Base-by-base conservation (phyloP, 2,113 vertebrate species). In the Suricata suricatta region DNA sequence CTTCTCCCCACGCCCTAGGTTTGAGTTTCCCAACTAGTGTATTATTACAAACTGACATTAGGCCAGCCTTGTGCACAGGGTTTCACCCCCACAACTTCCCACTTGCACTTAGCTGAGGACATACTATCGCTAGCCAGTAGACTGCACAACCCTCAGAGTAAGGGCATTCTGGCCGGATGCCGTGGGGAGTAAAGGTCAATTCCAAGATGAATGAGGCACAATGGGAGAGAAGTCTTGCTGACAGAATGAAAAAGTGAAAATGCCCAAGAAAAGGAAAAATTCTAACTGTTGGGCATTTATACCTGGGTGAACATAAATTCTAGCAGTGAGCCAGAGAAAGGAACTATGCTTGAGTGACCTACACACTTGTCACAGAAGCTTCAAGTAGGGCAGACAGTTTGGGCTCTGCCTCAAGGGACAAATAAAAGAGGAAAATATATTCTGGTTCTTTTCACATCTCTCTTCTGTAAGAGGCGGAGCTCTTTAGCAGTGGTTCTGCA, bases 181-280 rank as follows among this genome's bases (percentile, higher is more conserved):
- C 33, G 12, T 64, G 31, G 68, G 38, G 88, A 81, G 54, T 52
- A 93, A 88, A 94, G 66, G 81, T 94, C 96, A 93, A 35, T 27
- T 80, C 57, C n/a, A 92, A 87, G 47, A 38, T 29, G 54, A 33
- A 63, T 47, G 10, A 47, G 44, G 63, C 31, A 85, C 33, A 84
- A 44, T 15, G 35, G 68, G 77, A 82, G 7, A 23, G 13, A 68
- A 83, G 33, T 27, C 47, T 71, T 90, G 63, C 38, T 84, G 60
- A 86, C 29, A 85, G 13, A 54, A 52, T 31, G 44, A 44, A 76
- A 88, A 35, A 50, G 47, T 95, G 41, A 76, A 69, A 79, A 31
- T 80, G 54, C 44, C 85, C 47, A 47, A 38, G 13, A 91, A 57
- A 92, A 86, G 4, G 35, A 83, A 57, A 23, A 50, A 76, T 35